Evolutionary conservation across 2,113 vertebrate species (phyloP).

Genomic region (Crotophaga sulcirostris): DNA sequence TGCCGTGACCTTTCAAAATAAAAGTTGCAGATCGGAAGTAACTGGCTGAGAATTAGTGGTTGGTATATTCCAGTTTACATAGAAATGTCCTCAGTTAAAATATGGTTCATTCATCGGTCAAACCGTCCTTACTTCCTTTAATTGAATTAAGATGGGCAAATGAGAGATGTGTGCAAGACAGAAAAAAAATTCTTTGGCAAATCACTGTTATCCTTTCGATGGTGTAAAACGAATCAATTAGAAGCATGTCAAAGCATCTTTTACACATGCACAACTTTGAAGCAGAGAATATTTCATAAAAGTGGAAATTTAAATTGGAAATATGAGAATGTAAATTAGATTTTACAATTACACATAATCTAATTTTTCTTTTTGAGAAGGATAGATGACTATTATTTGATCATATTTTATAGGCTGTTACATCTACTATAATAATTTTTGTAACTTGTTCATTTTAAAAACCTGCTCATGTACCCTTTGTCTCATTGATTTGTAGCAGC

Average conservation of each 20-base stretch:
- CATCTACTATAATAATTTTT: conserved; percentile 19
- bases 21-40: conserved; percentile 81
- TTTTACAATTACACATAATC: conserved; percentile 61
- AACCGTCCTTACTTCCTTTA: conserved; percentile 92
- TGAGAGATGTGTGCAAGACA: conserved; percentile 87
- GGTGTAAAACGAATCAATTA: conserved; percentile 85
- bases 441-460: conserved; percentile 19
- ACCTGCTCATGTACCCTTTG: not conserved
- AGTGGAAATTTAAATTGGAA: conserved; percentile 63
- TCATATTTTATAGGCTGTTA: conserved; percentile 52
- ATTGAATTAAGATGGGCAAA: conserved; percentile 99
- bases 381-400: conserved; percentile 36
- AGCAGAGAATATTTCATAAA: conserved; percentile 58
- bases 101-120: conserved; percentile 95
- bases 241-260: conserved; percentile 71
- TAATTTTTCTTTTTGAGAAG: conserved; percentile 57
- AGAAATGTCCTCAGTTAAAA: conserved; percentile 90
- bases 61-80: conserved; percentile 82
- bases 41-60: conserved; percentile 83
- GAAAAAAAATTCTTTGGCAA: conserved; percentile 73
- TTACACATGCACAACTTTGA: conserved; percentile 56
- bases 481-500: not conserved
- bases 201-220: conserved; percentile 69
- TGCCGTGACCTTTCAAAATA: conserved; percentile 77
- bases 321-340: conserved; percentile 51